Evolutionary conservation across 2,113 vertebrate species (phyloP).

Genomic region (Nerophis ophidion): DNA sequence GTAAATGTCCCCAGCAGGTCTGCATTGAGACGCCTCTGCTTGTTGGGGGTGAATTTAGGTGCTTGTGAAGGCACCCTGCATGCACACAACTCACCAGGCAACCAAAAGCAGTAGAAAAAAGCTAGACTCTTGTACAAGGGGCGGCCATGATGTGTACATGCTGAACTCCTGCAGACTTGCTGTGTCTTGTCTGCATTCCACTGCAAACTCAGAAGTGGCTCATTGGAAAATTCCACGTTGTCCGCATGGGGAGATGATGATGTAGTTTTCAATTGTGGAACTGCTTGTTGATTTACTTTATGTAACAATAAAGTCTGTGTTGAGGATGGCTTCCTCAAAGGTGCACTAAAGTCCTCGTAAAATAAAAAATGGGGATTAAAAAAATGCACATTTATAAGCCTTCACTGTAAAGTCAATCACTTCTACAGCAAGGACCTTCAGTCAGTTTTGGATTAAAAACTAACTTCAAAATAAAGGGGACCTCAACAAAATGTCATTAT

Average conservation of each 20-base stretch:
- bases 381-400: too few relatives aligned
- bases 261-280: constrained; percentile 15
- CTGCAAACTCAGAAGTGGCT: constrained; percentile 37
- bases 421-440: too few relatives aligned
- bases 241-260: constrained; percentile 41
- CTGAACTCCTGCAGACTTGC: constrained; percentile 44
- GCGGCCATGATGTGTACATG: constrained; percentile 33
- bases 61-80: neutral
- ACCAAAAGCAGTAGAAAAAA: constrained; percentile 10
- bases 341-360: too few relatives aligned
- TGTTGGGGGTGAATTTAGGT: constrained; percentile 1
- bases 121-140: constrained; percentile 17
- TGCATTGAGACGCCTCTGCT: constrained; percentile 25
- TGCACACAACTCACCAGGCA: constrained; percentile 1
- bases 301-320: neutral
- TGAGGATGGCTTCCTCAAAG: too few relatives aligned
- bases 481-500: too few relatives aligned
- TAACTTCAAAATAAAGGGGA: too few relatives aligned
- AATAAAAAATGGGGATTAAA: too few relatives aligned
- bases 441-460: too few relatives aligned
- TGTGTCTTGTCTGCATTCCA: constrained; percentile 68
- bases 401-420: too few relatives aligned
- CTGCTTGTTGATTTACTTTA: neutral
- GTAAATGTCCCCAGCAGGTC: constrained; percentile 41
- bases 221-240: constrained; percentile 70